A percentile compares a stretch with the other conserved stretches of the same genome.
phyloP scores from a whole-genome alignment of 2,797 vertebrate genomes.

The Sus cebifrons region DNA sequence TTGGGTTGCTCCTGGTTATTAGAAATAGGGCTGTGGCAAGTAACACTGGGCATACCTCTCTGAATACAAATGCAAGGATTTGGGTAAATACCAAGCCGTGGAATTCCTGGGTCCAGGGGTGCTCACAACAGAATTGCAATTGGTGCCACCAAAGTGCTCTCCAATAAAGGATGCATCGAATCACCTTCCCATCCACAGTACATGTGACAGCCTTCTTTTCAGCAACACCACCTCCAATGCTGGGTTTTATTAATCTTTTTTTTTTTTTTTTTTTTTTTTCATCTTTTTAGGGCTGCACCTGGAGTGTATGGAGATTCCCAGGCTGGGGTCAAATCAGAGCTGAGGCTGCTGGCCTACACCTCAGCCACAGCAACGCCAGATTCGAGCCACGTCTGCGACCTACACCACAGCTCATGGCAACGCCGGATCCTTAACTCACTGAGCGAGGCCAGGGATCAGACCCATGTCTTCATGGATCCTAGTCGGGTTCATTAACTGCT shows the following conservation, averaged over 20 bases:
- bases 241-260: not conserved
- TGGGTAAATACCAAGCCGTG: not conserved
- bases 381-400: too few species aligned
- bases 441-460: too few species aligned
- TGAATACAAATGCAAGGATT: not conserved
- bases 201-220: not conserved
- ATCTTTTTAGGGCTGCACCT: too few species aligned
- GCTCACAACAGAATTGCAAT: not conserved
- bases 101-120: not conserved
- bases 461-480: too few species aligned
- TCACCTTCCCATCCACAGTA: not conserved
- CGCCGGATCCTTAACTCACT: too few species aligned
- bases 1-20: not conserved
- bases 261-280: not conserved
- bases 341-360: too few species aligned
- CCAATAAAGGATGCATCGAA: not conserved
- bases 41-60: not conserved
- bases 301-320: too few species aligned
- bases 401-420: too few species aligned
- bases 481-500: too few species aligned
- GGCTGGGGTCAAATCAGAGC: too few species aligned
- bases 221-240: accelerated
- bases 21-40: not conserved
- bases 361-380: too few species aligned
- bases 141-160: not conserved